A percentile compares a stretch with the other conserved stretches of the same genome.
phyloP scores from a whole-genome alignment of 2,888 invertebrate genomes.

The Scotopteryx bipunctaria region DNA sequence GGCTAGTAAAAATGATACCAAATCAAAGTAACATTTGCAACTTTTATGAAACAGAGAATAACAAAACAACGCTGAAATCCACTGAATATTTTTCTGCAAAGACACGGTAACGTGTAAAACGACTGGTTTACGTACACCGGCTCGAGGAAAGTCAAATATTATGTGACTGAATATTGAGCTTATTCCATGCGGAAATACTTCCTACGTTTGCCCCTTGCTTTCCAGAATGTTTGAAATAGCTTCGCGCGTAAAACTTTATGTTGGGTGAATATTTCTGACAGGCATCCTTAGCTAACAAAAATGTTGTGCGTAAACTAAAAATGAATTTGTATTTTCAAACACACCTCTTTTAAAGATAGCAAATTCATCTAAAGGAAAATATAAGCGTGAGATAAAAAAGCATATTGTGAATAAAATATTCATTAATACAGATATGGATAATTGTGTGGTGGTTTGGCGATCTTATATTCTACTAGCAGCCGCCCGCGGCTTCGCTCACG shows the following conservation, averaged over 20 bases:
- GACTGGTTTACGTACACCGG: background rate
- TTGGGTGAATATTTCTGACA: background rate
- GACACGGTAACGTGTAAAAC: background rate
- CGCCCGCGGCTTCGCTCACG: too few species aligned
- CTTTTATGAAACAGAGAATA: background rate
- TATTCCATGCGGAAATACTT: slow-evolving; percentile 13
- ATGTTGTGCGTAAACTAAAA: background rate
- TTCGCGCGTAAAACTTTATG: background rate
- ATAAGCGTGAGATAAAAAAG: too few species aligned
- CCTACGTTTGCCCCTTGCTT: background rate
- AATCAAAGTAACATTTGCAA: background rate
- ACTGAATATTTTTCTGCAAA: background rate
- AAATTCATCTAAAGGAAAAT: too few species aligned
- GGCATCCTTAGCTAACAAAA: background rate
- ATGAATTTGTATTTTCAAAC: background rate
- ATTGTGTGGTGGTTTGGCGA: too few species aligned
- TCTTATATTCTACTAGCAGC: too few species aligned
- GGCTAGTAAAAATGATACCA: too few species aligned
- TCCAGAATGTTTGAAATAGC: slow-evolving; percentile 3
- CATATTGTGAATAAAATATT: too few species aligned
- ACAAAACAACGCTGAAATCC: slow-evolving; percentile 3
- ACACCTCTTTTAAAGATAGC: too few species aligned
- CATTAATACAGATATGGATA: too few species aligned
- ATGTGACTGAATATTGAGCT: slow-evolving; percentile 10
- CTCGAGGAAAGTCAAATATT: slow-evolving; percentile 9